Percentiles rank a stretch among this genome's conserved stretches.
Evolutionary conservation across 2,888 invertebrate genomes (phyloP).

Genomic region (Congeria kusceri): DNA sequence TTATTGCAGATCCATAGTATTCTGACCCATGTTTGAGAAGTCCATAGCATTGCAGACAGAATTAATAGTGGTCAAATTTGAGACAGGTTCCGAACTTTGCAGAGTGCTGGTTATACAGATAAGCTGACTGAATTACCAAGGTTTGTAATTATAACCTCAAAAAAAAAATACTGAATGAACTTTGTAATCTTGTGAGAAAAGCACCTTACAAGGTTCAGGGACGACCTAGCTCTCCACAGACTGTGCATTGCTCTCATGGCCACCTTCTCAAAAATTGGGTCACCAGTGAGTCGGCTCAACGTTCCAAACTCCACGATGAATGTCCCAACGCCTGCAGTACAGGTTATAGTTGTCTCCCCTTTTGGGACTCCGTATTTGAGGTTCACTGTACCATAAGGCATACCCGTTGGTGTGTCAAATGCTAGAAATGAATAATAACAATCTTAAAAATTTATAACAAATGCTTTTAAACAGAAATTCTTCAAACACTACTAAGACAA

Average conservation of each 20-base stretch:
- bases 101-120: no score
- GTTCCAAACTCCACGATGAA: constrained; percentile 98
- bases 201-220: constrained; percentile 88
- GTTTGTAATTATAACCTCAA: no score
- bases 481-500: no score
- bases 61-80: no score
- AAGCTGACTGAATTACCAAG: no score
- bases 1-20: no score
- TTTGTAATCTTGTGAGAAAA: no score
- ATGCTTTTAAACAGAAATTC: no score
- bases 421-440: constrained; percentile 80
- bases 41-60: no score
- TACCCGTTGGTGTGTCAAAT: constrained; percentile 89
- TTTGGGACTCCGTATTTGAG: constrained; percentile 95
- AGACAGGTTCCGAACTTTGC: no score
- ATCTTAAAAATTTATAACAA: background rate
- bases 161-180: no score
- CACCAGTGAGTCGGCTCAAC: constrained; percentile 95
- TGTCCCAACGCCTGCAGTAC: constrained; percentile 99
- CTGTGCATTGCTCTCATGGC: constrained; percentile 96
- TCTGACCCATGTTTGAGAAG: no score
- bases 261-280: constrained; percentile 93
- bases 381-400: constrained; percentile 99
- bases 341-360: constrained; percentile 98
- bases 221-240: constrained; percentile 93